phyloP scores from a whole-genome alignment of 2,797 vertebrate species.

The Phyllotis vaccarum region DNA sequence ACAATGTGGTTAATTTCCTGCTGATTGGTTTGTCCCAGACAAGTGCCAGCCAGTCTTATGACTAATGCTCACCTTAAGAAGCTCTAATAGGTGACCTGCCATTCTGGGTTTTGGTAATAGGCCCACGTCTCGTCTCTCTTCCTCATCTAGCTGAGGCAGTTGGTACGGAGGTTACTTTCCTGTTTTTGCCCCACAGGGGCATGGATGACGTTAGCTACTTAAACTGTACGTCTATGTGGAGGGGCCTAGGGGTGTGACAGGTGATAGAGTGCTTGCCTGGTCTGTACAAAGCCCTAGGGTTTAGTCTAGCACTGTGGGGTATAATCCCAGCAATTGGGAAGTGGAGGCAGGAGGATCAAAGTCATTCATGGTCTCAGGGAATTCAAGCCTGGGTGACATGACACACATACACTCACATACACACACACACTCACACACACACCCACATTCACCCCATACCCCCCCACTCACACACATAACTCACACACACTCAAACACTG shows the following conservation, averaged over 20 bases:
- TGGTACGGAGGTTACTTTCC: background rate
- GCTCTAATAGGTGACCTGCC: slow-evolving; percentile 51
- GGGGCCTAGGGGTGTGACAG: background rate
- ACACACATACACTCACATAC: background rate
- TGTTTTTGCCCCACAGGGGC: background rate
- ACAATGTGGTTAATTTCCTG: slow-evolving; percentile 64
- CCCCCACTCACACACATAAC: too few species aligned
- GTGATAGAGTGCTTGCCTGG: background rate
- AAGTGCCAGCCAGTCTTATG: slow-evolving; percentile 49
- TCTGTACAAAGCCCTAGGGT: background rate
- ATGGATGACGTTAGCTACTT: background rate
- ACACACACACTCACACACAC: background rate
- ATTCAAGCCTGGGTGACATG: background rate
- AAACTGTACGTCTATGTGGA: background rate
- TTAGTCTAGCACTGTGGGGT: background rate
- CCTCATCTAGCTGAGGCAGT: slow-evolving; percentile 52
- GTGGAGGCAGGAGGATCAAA: background rate
- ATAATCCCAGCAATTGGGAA: background rate
- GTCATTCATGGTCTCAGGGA: background rate
- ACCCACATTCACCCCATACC: too few species aligned
- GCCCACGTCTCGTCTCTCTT: slow-evolving; percentile 65
- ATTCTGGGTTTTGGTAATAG: slow-evolving; percentile 73
- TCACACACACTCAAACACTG: too few species aligned
- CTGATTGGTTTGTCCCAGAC: slow-evolving; percentile 49
- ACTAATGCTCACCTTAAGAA: slow-evolving; percentile 69